A percentile compares a stretch with the other conserved stretches of the same genome.
Conservation (phyloP, 2,113 vertebrate species). For the Stictonetta naevosa region DNA sequence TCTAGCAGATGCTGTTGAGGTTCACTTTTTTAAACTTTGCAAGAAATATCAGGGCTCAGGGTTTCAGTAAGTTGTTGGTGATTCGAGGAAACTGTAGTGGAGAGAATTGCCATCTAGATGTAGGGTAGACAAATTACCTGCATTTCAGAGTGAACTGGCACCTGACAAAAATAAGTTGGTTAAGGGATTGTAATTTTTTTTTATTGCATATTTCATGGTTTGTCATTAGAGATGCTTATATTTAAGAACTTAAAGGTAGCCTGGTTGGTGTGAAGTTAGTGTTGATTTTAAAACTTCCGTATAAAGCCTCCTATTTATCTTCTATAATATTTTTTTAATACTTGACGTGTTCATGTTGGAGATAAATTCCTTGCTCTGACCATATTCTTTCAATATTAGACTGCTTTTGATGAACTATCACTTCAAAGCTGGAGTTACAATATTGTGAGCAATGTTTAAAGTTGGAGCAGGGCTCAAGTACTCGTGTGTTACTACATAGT, state of each 20-base stretch:
- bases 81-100: background rate
- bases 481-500: background rate
- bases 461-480: background rate
- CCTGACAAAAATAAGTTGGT: background rate
- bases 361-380: background rate
- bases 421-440: background rate
- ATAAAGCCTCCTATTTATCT: too few species aligned
- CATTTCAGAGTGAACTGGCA: background rate
- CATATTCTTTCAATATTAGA: background rate
- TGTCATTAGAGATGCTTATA: background rate
- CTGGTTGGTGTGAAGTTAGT: background rate
- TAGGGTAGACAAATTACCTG: background rate
- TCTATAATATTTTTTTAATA: background rate
- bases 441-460: background rate
- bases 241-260: background rate
- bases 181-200: background rate
- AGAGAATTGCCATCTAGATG: background rate
- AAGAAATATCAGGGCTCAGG: background rate
- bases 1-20: background rate
- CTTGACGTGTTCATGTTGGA: background rate
- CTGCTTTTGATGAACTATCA: background rate
- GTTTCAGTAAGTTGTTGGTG: background rate
- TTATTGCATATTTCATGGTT: background rate
- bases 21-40: background rate
- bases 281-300: background rate